Base-by-base conservation (phyloP, 2,888 invertebrate genomes). In the Amiota communis region DNA sequence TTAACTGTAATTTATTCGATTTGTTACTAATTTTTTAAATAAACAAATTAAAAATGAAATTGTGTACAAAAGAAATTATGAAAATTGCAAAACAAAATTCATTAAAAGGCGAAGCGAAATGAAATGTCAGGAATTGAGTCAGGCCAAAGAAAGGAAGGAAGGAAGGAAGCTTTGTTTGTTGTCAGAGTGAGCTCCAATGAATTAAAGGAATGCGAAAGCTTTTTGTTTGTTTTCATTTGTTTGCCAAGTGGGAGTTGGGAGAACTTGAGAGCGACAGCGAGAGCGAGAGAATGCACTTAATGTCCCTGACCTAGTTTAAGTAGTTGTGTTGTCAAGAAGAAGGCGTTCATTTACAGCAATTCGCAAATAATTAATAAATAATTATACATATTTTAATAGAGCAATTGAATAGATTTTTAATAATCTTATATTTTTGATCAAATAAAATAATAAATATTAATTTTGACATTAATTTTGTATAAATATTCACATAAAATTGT, bases 261-360 rank as follows among this genome's bases (percentile, higher is more conserved):
- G 36, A 2, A 36, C 8, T 36, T 36, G 36, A 36, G 36, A 36
- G 36, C 36, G 8, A 36, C 4, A 36, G 6, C 8, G 36, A 36
- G 36, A 36, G 6, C 36, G 8, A 36, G 36, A 36, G 36, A 83
- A 86, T 82, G 88, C 88, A 88, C 87, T 86, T 86, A 87, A 86
- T 86, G 89, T 85, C 89, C 89, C 84, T 89, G 89, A 89, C 89
- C 89, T 88, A 88, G 79, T 85, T 88, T 81, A 74, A 74, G 75
- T 79, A 74, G 75, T 79, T 78, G 76, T 23, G 2, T 36, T 36
- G 36, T 74, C 75, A 79, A 78, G 79, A 84, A 78, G 83, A 80
- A 77, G 85, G 82, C 80, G 82, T 80, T 48, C 74, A n/a, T n/a
- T n/a, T n/a, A 65, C 74, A 57, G 68, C 36, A 53, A 71, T 3